Evolutionary conservation across 2,797 vertebrate species (phyloP), one percentile per base, ranked within the genome.

Genomic region (Anguilla megastoma): DNA sequence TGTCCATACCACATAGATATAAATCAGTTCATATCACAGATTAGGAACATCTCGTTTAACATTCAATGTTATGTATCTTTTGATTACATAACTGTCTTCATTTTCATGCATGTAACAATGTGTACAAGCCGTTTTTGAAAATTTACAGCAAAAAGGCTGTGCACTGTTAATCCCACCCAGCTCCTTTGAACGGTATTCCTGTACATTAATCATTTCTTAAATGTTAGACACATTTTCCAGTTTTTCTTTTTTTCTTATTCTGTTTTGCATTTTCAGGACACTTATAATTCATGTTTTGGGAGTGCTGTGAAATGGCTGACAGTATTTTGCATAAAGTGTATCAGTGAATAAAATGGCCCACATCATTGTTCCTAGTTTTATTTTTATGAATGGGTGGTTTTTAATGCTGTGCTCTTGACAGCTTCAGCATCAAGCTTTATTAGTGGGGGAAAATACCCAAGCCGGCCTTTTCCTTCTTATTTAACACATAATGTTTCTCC

Each of bases 401-500:
- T 27, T 66, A 66, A 66, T 66, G 3, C 21, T 24, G 5, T 60
- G 58, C 16, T 0, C 21, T 66, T 66, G 63, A 66, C 24, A 66
- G 63, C 63, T 7, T 66, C n/a, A 66, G n/a, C 24, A 66, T 66
- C 63, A 66, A 9, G 63, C 24, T 27, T 66, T 66, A 27, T n/a
- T 5, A 9, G 24, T 60, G 24, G 24, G 63, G 63, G 24, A 2
- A 66, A 66, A 27, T n/a, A 66, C 14, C n/a, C 24, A 27, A 66
- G 24, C 2, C 6, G 0, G 63, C 63, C 24, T 66, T 66, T 27
- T 66, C 24, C 1, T 66, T n/a, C 5, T 24, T 27, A 66, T 66
- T 66, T 27, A 24, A 24, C 63, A 33, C 76, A 83, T 21, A 41
- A 30, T 87, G 36, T 82, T 69, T 90, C 91, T 50, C 89, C 91